phyloP scores from a whole-genome alignment of 2,888 invertebrate genomes.

The Lamellibrachia columna region DNA sequence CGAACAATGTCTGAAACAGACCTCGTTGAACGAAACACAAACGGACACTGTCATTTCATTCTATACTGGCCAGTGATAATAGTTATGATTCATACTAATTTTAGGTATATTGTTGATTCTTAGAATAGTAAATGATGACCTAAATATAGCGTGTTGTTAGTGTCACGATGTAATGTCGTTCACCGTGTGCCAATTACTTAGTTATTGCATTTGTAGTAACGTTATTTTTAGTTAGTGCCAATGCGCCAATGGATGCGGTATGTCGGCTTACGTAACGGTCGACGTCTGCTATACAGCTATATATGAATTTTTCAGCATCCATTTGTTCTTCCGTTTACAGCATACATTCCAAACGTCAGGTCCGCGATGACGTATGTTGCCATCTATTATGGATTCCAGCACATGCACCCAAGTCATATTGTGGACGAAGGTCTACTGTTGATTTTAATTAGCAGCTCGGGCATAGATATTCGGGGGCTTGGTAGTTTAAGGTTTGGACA shows the following conservation, averaged over 20 bases:
- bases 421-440: not conserved
- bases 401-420: no score
- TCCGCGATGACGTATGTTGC: not conserved
- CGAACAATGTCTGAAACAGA: not conserved
- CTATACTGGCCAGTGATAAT: no score
- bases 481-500: not conserved
- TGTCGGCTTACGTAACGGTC: not conserved
- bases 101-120: no score
- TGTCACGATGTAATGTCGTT: no score
- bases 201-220: no score
- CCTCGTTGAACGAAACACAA: not conserved
- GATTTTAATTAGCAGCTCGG: not conserved
- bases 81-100: no score
- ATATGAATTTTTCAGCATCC: not conserved
- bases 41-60: not conserved
- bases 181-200: no score
- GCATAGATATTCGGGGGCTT: not conserved
- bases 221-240: no score
- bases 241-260: not conserved
- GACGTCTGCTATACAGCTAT: not conserved
- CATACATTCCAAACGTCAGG: not conserved
- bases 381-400: not conserved
- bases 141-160: no score
- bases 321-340: not conserved
- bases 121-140: no score